These are phyloP conservation scores for Gastrophryne carolinensis DNA, from an alignment of 2,797 vertebrate genomes.

Conservation along the genomic window DNA sequence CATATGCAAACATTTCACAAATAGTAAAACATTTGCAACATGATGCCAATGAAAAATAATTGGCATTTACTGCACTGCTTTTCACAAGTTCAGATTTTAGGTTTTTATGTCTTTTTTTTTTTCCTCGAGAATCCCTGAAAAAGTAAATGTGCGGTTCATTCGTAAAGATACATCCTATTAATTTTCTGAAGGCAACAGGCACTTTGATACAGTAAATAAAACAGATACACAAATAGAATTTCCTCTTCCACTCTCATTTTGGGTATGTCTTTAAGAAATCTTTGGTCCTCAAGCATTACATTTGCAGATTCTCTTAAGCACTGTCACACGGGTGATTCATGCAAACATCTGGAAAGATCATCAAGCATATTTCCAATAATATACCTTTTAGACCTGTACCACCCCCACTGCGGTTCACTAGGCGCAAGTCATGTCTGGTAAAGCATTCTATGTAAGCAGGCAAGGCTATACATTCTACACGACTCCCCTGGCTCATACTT, in stretches of 20 bases:
- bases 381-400: constrained; percentile 58
- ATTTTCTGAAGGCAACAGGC: constrained; percentile 85
- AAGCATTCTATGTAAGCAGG: constrained; percentile 63
- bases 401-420: constrained; percentile 63
- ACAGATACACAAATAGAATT: constrained; percentile 85
- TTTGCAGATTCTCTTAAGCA: constrained; percentile 67
- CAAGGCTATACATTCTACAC: constrained; percentile 66
- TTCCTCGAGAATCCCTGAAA: constrained; percentile 77
- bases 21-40: constrained; percentile 68
- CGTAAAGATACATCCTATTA: constrained; percentile 74
- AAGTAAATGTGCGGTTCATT: constrained; percentile 74
- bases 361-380: constrained; percentile 62
- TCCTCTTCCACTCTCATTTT: constrained; percentile 68
- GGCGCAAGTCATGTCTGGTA: constrained; percentile 65
- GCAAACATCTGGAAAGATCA: constrained; percentile 70
- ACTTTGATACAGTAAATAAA: constrained; percentile 83
- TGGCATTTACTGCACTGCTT: constrained; percentile 76
- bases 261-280: constrained; percentile 81
- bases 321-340: constrained; percentile 67
- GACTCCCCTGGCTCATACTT: constrained; percentile 60
- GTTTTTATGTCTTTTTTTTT: constrained; percentile 31
- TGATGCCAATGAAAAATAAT: constrained; percentile 71
- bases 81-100: constrained; percentile 79
- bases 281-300: constrained; percentile 92
- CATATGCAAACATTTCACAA: constrained; percentile 61